A percentile compares a stretch with the other conserved stretches of the same genome.
phyloP scores from a whole-genome alignment of 1,140 invertebrate genomes.

The Himalopsyche phryganea region DNA sequence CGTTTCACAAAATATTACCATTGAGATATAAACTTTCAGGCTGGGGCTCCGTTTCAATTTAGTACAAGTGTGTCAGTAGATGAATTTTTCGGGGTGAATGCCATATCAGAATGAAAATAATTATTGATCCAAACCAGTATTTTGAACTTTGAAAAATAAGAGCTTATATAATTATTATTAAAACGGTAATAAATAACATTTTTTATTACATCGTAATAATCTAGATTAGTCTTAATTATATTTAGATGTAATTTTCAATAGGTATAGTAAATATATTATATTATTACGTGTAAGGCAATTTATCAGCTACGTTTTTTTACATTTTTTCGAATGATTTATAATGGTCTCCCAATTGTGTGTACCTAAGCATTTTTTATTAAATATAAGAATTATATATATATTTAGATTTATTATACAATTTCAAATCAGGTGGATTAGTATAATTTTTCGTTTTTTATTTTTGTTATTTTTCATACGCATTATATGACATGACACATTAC shows the following conservation, averaged over 20 bases:
- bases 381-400: not conserved
- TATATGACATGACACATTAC: no score
- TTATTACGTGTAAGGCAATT: conserved; percentile 23
- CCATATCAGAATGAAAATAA: conserved; percentile 24
- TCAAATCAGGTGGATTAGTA: no score
- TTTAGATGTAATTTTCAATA: conserved; percentile 32
- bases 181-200: conserved; percentile 29
- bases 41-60: not conserved
- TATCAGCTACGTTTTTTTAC: conserved; percentile 19
- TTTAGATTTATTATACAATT: no score
- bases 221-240: conserved; percentile 31
- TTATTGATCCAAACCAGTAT: conserved; percentile 30
- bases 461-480: no score
- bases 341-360: conserved; percentile 2
- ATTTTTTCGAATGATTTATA: conserved; percentile 13
- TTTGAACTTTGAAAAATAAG: conserved; percentile 33
- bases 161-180: conserved; percentile 32
- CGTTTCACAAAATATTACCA: no score
- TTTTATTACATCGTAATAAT: conserved; percentile 31
- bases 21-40: no score
- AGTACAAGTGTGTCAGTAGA: conserved; percentile 4
- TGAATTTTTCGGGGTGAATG: conserved; percentile 17
- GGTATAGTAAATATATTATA: conserved; percentile 29
- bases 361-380: conserved; percentile 3
- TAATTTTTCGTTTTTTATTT: no score